Evolutionary conservation across 2,113 vertebrate genomes (phyloP).

Genomic region (Equus przewalskii): DNA sequence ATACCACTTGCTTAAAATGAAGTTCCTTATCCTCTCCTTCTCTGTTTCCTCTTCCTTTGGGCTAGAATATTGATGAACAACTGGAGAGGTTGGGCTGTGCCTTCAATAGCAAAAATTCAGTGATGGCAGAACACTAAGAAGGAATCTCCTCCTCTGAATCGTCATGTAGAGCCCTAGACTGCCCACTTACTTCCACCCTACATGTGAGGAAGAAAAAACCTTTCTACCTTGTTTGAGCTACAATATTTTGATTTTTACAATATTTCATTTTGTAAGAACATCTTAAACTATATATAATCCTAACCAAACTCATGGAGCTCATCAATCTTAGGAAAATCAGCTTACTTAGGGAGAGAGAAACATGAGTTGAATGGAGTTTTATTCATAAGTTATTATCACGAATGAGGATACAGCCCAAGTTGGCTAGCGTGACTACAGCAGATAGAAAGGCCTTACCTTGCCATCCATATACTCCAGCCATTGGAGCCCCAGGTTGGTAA

Average conservation of each 20-base stretch:
- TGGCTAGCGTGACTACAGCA: not conserved
- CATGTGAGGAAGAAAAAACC: not conserved
- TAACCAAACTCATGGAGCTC: not conserved
- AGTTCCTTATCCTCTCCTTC: not conserved
- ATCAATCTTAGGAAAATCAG: not conserved
- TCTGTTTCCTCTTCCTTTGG: not conserved
- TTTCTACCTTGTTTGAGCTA: not conserved
- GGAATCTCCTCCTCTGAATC: no score
- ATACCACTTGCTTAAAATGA: not conserved
- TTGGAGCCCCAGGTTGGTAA: conserved; percentile 97
- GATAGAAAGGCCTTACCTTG: conserved; percentile 89
- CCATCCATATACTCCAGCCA: conserved; percentile 96
- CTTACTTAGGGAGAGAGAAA: not conserved
- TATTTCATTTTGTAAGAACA: not conserved
- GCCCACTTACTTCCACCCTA: no score
- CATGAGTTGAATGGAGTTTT: not conserved
- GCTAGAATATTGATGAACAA: not conserved
- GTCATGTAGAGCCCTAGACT: fast-evolving
- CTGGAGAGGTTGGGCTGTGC: not conserved
- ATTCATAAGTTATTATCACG: fast-evolving
- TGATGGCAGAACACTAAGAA: not conserved
- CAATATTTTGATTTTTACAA: not conserved
- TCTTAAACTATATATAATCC: not conserved
- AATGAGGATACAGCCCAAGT: not conserved
- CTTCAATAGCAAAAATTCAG: not conserved